Evolutionary conservation across 2,888 invertebrate genomes (phyloP), one percentile per base, ranked within the genome.

Genomic region (Pristionchus entomophagus): DNA sequence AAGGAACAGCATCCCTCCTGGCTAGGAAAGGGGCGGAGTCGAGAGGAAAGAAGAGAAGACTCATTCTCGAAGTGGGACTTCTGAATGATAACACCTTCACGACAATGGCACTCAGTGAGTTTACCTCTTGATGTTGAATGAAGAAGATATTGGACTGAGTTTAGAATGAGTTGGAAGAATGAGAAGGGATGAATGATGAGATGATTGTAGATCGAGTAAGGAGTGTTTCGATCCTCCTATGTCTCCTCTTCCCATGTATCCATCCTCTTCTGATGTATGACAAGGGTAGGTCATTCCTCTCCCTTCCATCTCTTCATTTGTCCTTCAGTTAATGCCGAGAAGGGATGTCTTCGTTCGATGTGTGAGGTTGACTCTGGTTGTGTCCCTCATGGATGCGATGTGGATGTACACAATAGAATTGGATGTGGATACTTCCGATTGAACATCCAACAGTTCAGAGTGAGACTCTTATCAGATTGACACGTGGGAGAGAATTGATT

Each of bases 371-470:
- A 93, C 86, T 91, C 91, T 41, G 92, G 90, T 26, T 93, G 93
- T 87, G 91, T 90, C 22, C 92, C 91, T 35, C 88, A 90, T 82
- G 93, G 93, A 82, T 93, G 93, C 84, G 88, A 91, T 10, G 77
- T 89, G 38, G 93, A 93, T 87, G 88, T 89, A 29, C 88, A 89
- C 73, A 91, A 91, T 32, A 87, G 93, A 38, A 87, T 92, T 77
- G 93, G 93, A n/a, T 93, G 93, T 83, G 93, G 93, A 35, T 93
- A 89, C 84, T 93, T 93, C 87, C 88, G 92, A 51, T 88, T 93
- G 86, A 93, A 93, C 87, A 92, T 93, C 56, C 91, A 92, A 87
- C 93, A 93, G 85, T 92, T 91, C 86, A 90, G 91, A 88, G 92
- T 91, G n/a, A 6, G 85, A 19, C 19, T 19, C 8, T 62, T 62